Base-by-base conservation (phyloP, 2,113 vertebrate genomes). In the Eulacestoma nigropectus region DNA sequence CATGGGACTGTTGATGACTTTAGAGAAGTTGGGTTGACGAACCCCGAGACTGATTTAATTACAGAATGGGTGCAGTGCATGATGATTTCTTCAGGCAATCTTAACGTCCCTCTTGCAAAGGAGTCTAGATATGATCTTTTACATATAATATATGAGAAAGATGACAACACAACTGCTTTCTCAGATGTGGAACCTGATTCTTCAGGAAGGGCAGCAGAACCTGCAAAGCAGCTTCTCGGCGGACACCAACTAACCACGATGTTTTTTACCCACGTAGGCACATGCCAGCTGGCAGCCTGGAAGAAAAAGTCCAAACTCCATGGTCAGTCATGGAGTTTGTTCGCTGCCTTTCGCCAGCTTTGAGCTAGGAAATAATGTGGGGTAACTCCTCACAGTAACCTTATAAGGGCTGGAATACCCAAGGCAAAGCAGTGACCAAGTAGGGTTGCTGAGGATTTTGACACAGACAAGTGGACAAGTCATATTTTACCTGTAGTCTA, bases 301-400 rank as follows among this genome's bases (percentile, higher is more conserved):
- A 80, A 67, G 42, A 59, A 78, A 60, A 59, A 47, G 83, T 92
- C 89, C 91, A 90, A 52, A 88, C 57, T 90, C 83, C 86, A 52
- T 2, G 5, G 63, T 68, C 53, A 65, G 67, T 68, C 37, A 5
- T 1, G n/a, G n/a, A n/a, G n/a, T n/a, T n/a, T n/a, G 19, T 64
- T 83, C 53, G 17, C 59, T 73, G 74, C 88, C 65, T 78, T 35
- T 63, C 0, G 0, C 62, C 67, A 73, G 53, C 25, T 69, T 76
- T 72, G 70, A 87, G n/a, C 62, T 57, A n/a, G 82, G 75, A 67
- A 92, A 70, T 35, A 67, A 62, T 0, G 0, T 0, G 1, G 35
- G 30, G 5, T 49, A 79, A 49, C 35, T 79, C 57, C 49, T 80
- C 53, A 37, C 0, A 0, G 64, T 86, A 73, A 86, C 53, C 30